phyloP scores from a whole-genome alignment of 2,888 invertebrate genomes.

The Cremastinae sp. region DNA sequence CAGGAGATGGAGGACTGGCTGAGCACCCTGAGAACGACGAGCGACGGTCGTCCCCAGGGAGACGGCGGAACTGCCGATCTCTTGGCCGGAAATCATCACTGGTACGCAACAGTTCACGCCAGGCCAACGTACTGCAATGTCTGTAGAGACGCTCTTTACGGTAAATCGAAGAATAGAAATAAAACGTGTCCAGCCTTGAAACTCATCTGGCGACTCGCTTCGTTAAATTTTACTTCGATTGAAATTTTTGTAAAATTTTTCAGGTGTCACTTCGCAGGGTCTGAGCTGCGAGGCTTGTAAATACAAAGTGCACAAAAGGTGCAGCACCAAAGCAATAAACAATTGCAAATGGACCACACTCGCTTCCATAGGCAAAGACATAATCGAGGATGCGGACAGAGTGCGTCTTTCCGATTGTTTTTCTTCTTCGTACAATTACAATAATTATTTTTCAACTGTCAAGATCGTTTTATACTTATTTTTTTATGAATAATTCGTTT shows the following conservation, averaged over 20 bases:
- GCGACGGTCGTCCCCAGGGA: slow-evolving; percentile 82
- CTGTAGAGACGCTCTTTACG: slow-evolving; percentile 94
- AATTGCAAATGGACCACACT: slow-evolving; percentile 99
- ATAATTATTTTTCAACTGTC: background rate
- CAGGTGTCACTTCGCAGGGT: slow-evolving; percentile 96
- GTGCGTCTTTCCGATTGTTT: slow-evolving; percentile 81
- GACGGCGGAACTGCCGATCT: slow-evolving; percentile 84
- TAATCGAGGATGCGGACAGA: slow-evolving; percentile 95
- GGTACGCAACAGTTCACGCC: slow-evolving; percentile 96
- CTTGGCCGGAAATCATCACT: slow-evolving; percentile 87
- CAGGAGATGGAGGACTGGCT: slow-evolving; percentile 97
- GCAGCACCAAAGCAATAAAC: slow-evolving; percentile 94
- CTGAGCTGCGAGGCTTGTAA: slow-evolving; percentile 98
- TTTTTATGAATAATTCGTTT: slow-evolving; percentile 9
- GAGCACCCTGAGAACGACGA: slow-evolving; percentile 89
- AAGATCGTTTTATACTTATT: slow-evolving; percentile 33
- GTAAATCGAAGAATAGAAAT: slow-evolving; percentile 69
- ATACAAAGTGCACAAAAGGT: slow-evolving; percentile 97
- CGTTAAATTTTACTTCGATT: no score
- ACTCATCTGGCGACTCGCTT: no score
- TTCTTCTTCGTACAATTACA: background rate
- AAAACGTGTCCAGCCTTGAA: no score
- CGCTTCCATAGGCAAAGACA: slow-evolving; percentile 96
- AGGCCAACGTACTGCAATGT: slow-evolving; percentile 98
- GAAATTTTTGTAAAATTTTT: slow-evolving; percentile 35